These are phyloP conservation scores for Meghimatium bilineatum DNA, from an alignment of 2,888 invertebrate species.

Conservation along the genomic window DNA sequence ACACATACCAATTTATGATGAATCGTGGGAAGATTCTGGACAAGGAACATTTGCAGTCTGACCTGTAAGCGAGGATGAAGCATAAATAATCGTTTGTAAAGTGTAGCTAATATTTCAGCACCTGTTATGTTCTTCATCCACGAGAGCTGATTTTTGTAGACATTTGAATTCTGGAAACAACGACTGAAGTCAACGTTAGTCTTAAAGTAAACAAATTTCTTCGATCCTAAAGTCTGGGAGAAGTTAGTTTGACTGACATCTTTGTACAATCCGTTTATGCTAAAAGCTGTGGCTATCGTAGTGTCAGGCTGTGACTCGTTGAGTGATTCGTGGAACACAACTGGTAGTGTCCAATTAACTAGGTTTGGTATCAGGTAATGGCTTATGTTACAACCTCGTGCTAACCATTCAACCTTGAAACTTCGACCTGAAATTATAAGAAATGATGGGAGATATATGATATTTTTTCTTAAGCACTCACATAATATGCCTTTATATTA, in stretches of 20 bases:
- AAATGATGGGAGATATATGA: too few relatives aligned
- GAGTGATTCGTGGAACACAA: neutral
- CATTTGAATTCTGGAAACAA: neutral
- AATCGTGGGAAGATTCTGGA: neutral
- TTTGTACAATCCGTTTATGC: neutral
- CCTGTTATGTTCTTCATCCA: slow-evolving; percentile 33
- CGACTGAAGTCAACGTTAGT: slow-evolving; percentile 17
- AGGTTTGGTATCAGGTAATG: slow-evolving; percentile 13
- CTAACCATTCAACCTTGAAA: slow-evolving; percentile 26
- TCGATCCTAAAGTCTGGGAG: neutral
- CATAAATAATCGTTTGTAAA: slow-evolving; percentile 23
- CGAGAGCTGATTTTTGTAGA: neutral
- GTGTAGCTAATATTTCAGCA: neutral
- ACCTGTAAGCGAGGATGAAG: neutral
- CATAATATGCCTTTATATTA: too few relatives aligned
- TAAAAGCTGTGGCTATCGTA: neutral
- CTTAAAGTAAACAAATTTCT: slow-evolving; percentile 23
- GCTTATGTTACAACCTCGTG: neutral
- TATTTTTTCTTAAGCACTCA: too few relatives aligned
- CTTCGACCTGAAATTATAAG: slow-evolving; percentile 1
- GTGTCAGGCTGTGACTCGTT: neutral
- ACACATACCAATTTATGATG: slow-evolving; percentile 33
- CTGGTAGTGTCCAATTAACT: slow-evolving; percentile 35
- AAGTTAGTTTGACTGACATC: slow-evolving; percentile 1
- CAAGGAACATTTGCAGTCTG: neutral